phyloP scores from a whole-genome alignment of 2,888 invertebrate genomes.

The Meteorus colon region DNA sequence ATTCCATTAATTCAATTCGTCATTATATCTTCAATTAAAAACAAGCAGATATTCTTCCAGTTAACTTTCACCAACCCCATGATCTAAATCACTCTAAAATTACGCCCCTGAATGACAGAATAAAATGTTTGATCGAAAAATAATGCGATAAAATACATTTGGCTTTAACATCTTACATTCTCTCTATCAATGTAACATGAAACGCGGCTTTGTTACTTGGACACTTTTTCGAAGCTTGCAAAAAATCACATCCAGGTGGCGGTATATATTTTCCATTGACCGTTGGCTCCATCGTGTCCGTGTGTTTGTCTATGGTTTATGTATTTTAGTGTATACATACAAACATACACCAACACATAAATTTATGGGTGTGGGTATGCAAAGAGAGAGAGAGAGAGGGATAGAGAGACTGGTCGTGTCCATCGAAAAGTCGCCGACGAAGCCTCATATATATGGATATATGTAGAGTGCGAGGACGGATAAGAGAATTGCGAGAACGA shows the following conservation, averaged over 20 bases:
- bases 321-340: not conserved
- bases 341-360: not conserved
- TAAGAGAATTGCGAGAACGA: constrained; percentile 30
- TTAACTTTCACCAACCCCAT: no score
- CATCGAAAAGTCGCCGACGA: constrained; percentile 33
- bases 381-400: constrained; percentile 13
- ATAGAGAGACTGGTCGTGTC: not conserved
- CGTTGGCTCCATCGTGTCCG: not conserved
- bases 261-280: constrained; percentile 24
- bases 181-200: constrained; percentile 2
- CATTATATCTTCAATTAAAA: no score
- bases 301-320: constrained; percentile 5
- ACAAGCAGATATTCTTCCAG: no score
- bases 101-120: not conserved
- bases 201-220: constrained; percentile 15
- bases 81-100: no score
- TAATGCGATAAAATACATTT: not conserved
- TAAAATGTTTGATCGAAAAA: constrained; percentile 7
- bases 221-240: not conserved
- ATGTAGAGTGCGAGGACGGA: constrained; percentile 7
- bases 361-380: constrained; percentile 17
- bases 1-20: no score
- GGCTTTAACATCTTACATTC: not conserved
- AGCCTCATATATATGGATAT: constrained; percentile 26
- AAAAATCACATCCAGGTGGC: constrained; percentile 29